phyloP scores from a whole-genome alignment of 2,113 vertebrate species.

The Calyptomena viridis region DNA sequence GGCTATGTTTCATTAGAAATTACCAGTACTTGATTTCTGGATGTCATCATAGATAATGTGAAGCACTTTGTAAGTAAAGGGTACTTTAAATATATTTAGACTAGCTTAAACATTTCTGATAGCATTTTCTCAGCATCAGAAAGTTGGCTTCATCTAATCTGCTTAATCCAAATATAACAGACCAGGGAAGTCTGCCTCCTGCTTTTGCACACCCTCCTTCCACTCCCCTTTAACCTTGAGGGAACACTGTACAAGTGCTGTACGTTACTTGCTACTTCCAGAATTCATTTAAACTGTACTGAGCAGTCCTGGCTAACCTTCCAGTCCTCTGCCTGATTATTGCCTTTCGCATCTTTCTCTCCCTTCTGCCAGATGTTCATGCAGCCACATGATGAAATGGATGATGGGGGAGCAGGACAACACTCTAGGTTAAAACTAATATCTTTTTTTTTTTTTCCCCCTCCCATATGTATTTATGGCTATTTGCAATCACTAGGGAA shows the following conservation, averaged over 20 bases:
- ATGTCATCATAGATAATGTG: neutral
- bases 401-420: neutral
- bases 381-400: neutral
- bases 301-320: constrained; percentile 2
- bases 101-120: neutral
- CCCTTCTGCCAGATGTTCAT: neutral
- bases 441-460: neutral
- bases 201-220: neutral
- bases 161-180: neutral
- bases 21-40: neutral
- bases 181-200: neutral
- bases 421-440: neutral
- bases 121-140: neutral
- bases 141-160: neutral
- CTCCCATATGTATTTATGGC: neutral
- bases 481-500: neutral
- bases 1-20: neutral
- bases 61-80: neutral
- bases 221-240: neutral
- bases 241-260: neutral
- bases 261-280: neutral
- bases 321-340: neutral
- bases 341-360: neutral
- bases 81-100: neutral
- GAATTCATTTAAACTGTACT: neutral